Conservation (phyloP, 2,113 vertebrate species). For the Harpagus bidentatus region DNA sequence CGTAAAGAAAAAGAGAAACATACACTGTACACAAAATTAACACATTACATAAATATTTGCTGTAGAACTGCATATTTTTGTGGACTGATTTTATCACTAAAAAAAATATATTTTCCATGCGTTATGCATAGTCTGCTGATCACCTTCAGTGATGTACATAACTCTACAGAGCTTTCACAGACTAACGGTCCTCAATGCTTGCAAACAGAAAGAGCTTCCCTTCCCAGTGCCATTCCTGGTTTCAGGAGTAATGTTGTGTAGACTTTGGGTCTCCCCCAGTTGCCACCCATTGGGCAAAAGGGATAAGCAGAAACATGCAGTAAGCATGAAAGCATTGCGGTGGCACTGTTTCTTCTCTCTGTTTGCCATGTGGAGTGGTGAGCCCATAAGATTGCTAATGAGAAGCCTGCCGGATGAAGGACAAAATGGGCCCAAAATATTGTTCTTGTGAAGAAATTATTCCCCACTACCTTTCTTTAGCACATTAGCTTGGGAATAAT, state of each 20-base stretch:
- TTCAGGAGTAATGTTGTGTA: neutral
- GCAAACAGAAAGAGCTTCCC: neutral
- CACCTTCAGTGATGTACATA: neutral
- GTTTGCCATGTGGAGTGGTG: neutral
- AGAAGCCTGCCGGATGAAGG: neutral
- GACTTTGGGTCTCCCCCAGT: neutral
- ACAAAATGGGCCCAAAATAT: neutral
- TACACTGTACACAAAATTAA: neutral
- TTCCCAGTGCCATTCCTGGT: neutral
- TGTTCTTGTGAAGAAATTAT: neutral
- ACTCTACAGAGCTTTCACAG: neutral
- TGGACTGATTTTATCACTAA: neutral
- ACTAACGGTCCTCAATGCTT: neutral
- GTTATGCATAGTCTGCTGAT: neutral
- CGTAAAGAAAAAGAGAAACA: neutral
- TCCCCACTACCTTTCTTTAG: neutral
- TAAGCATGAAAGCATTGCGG: neutral
- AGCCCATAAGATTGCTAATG: neutral
- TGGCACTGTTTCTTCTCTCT: neutral
- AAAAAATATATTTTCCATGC: neutral
- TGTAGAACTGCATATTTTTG: neutral
- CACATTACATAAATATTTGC: neutral
- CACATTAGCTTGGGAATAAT: neutral
- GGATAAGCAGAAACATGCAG: neutral
- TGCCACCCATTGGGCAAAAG: neutral